Percentiles rank a stretch among this genome's conserved stretches.
Evolutionary conservation across 1,140 invertebrate genomes (phyloP).

Genomic region (Aphidius ervi): DNA sequence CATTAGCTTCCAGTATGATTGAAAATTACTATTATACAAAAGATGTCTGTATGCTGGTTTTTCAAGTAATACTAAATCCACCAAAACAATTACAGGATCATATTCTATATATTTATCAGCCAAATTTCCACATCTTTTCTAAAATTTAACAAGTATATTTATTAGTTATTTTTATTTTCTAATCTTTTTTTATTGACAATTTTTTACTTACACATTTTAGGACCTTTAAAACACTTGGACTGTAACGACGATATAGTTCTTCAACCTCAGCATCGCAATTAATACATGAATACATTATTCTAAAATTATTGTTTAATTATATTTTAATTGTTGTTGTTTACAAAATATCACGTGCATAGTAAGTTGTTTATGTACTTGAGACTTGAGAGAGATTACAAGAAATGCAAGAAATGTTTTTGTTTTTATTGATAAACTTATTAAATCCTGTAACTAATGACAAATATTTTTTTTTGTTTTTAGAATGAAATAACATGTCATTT

Average conservation of each 20-base stretch:
- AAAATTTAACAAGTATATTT: constrained; percentile 9
- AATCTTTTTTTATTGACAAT: neutral
- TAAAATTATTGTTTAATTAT: too few species aligned
- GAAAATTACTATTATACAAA: constrained; percentile 71
- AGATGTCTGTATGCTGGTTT: constrained; percentile 77
- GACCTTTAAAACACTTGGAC: constrained; percentile 65
- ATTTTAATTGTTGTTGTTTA: too few species aligned
- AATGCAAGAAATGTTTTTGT: too few species aligned
- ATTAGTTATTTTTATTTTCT: neutral
- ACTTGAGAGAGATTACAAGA: too few species aligned
- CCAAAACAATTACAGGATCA: constrained; percentile 76
- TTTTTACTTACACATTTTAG: constrained; percentile 65
- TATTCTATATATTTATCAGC: constrained; percentile 89
- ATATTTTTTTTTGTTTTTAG: too few species aligned
- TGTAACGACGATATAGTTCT: constrained; percentile 65
- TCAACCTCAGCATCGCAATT: constrained; percentile 61
- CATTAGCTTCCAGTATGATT: constrained; percentile 50
- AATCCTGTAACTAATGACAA: too few species aligned
- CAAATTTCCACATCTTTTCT: constrained; percentile 67
- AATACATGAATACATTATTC: constrained; percentile 58
- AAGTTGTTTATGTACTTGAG: too few species aligned
- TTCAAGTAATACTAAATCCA: constrained; percentile 76
- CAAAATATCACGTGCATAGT: too few species aligned
- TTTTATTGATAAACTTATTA: too few species aligned
- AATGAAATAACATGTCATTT: too few species aligned